Conservation (phyloP, 2,113 vertebrate species). For the Alces alces region DNA sequence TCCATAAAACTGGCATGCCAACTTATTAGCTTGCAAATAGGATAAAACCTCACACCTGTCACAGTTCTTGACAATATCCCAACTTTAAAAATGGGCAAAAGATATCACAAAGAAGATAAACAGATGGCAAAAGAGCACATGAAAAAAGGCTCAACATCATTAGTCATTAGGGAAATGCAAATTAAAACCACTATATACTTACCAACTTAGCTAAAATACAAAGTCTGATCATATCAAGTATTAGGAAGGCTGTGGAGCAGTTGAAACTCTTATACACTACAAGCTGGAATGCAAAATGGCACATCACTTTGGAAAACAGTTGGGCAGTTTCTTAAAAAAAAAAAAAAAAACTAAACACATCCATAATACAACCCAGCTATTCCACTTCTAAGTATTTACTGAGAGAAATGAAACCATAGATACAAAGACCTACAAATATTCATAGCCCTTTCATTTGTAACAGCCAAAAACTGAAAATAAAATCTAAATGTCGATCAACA, state of each 20-base stretch:
- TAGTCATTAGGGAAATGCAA: neutral
- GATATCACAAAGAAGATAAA: neutral
- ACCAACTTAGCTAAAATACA: neutral
- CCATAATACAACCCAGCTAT: neutral
- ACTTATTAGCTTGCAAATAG: neutral
- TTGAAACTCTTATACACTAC: neutral
- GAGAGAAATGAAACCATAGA: neutral
- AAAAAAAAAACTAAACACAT: neutral
- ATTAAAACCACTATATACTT: neutral
- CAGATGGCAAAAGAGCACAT: neutral
- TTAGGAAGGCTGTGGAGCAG: neutral
- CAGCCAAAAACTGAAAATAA: neutral
- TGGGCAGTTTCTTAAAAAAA: neutral
- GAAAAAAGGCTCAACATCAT: neutral
- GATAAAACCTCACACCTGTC: neutral
- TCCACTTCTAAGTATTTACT: neutral
- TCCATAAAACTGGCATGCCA: neutral
- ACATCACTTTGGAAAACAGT: neutral
- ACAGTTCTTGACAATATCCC: neutral
- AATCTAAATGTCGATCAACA: neutral
- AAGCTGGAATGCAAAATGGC: neutral
- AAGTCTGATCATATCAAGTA: neutral
- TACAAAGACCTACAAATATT: neutral
- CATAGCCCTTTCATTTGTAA: neutral
- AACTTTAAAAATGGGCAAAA: neutral